Evolutionary conservation across 2,797 vertebrate species (phyloP).

Genomic region (Microchirus variegatus): DNA sequence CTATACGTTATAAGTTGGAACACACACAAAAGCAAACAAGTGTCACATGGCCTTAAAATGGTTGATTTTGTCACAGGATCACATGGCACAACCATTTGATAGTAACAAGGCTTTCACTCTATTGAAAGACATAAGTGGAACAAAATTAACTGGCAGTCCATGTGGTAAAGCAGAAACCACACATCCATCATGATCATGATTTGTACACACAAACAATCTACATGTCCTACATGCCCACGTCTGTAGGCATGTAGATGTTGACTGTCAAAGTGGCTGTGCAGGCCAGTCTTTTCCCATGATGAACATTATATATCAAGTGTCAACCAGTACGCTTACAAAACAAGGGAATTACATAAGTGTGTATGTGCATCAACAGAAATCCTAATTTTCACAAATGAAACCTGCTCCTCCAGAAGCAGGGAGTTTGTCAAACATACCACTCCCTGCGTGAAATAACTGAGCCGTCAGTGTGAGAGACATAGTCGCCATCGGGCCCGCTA

Average conservation of each 20-base stretch:
- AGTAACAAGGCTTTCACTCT: slow-evolving; percentile 24
- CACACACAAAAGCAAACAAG: slow-evolving; percentile 20
- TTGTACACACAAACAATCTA: slow-evolving; percentile 16
- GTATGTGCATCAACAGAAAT: slow-evolving; percentile 39
- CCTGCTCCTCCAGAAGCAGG: slow-evolving; percentile 34
- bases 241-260: slow-evolving; percentile 15
- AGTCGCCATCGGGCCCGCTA: slow-evolving; percentile 90
- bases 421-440: slow-evolving; percentile 90
- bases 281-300: slow-evolving; percentile 41
- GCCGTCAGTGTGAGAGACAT: slow-evolving; percentile 96
- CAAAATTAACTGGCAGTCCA: slow-evolving; percentile 46
- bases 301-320: slow-evolving; percentile 43
- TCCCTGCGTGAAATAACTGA: slow-evolving; percentile 98
- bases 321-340: slow-evolving; percentile 44
- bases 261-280: slow-evolving; percentile 38
- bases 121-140: slow-evolving; percentile 31
- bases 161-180: slow-evolving; percentile 60
- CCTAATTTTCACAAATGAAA: slow-evolving; percentile 37
- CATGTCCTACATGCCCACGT: slow-evolving; percentile 15
- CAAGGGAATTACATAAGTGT: slow-evolving; percentile 35
- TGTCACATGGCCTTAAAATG: slow-evolving; percentile 11
- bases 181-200: slow-evolving; percentile 13
- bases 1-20: slow-evolving; percentile 16
- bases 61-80: too few species aligned
- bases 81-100: too few species aligned